These are phyloP conservation scores for Rotaria magnacalcarata DNA, from an alignment of 2,888 invertebrate genomes.

Conservation along the genomic window DNA sequence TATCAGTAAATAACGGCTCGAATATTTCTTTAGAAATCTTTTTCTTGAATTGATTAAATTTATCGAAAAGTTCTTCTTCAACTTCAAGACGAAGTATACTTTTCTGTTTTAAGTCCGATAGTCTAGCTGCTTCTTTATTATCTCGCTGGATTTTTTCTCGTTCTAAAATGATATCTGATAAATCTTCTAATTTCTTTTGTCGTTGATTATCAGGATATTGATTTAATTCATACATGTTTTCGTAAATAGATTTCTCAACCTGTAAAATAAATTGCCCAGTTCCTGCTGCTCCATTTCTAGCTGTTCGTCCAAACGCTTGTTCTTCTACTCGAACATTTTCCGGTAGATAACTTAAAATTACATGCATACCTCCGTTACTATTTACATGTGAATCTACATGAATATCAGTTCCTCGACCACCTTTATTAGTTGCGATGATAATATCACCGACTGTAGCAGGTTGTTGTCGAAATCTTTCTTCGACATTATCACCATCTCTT, in stretches of 20 bases:
- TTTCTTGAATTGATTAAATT: neutral
- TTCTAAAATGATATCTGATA: neutral
- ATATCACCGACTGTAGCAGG: neutral
- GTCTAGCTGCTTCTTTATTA: constrained; percentile 26
- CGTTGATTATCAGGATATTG: neutral
- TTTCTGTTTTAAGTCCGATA: neutral
- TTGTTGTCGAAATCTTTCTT: neutral
- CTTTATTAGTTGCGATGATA: constrained; percentile 26
- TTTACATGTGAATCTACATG: neutral
- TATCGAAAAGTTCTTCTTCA: constrained; percentile 17
- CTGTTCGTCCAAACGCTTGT: constrained; percentile 19
- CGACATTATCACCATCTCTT: constrained; percentile 10
- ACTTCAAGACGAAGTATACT: constrained; percentile 13
- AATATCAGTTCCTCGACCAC: constrained; percentile 23
- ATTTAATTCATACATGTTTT: neutral
- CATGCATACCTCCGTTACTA: neutral
- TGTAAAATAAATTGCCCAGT: constrained; percentile 25
- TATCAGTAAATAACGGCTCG: neutral
- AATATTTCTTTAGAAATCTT: neutral
- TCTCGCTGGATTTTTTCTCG: neutral
- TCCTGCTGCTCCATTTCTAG: neutral
- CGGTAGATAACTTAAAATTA: neutral
- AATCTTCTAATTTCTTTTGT: neutral
- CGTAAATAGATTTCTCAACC: neutral
- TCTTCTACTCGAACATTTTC: constrained; percentile 27